Percentiles rank a stretch among this genome's conserved stretches.
phyloP scores from a whole-genome alignment of 2,113 vertebrate species.

The Psittacara wagleri region DNA sequence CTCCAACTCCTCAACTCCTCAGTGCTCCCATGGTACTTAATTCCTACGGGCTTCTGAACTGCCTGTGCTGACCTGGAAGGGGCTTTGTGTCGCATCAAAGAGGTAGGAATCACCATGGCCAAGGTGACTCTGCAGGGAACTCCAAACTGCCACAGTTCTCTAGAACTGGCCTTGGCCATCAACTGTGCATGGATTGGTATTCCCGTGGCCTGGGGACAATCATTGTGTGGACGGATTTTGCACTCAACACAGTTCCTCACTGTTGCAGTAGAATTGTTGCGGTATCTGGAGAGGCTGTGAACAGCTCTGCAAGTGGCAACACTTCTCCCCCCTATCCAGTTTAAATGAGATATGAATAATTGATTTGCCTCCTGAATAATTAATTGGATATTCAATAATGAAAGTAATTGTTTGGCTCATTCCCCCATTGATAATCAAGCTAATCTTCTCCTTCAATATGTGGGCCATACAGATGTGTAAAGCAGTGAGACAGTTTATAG shows the following conservation, averaged over 20 bases:
- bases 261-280: slow-evolving; percentile 23
- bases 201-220: not conserved
- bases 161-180: not conserved
- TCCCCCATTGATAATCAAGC: slow-evolving; percentile 74
- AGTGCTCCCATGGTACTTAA: not conserved
- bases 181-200: not conserved
- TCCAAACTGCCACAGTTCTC: not conserved
- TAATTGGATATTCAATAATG: slow-evolving; percentile 86
- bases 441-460: slow-evolving; percentile 62
- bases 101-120: not conserved
- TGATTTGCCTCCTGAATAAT: slow-evolving; percentile 82
- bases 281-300: slow-evolving; percentile 25
- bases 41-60: not conserved
- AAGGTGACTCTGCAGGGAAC: not conserved
- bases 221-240: not conserved
- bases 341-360: slow-evolving; percentile 87
- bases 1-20: not conserved
- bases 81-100: not conserved
- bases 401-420: slow-evolving; percentile 85
- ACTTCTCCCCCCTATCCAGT: slow-evolving; percentile 55
- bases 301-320: slow-evolving; percentile 71
- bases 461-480: slow-evolving; percentile 52
- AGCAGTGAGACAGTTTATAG: slow-evolving; percentile 49
- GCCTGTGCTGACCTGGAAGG: not conserved
- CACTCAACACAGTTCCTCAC: not conserved